phyloP scores from a whole-genome alignment of 30 jellyfish, hydroid and myxozoan species.

The Turritopsis rubra region DNA sequence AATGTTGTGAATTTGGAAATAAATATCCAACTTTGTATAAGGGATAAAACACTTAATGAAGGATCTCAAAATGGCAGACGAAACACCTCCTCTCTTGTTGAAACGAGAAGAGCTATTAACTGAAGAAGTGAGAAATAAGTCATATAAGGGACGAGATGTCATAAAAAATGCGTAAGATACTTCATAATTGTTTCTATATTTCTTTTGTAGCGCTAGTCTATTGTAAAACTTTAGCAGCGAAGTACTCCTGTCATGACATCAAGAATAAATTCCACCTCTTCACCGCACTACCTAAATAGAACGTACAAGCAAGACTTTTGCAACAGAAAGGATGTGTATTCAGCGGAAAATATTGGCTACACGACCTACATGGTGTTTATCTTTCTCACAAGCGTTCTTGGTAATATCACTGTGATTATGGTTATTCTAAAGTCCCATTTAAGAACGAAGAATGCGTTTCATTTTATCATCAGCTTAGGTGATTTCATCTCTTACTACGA shows the following conservation, averaged over 20 bases:
- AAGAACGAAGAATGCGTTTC: background rate
- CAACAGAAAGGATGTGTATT: background rate
- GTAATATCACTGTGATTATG: background rate
- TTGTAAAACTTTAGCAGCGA: background rate
- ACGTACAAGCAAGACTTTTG: background rate
- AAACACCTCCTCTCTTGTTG: too few species aligned
- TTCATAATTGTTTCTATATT: too few species aligned
- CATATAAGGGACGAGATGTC: too few species aligned
- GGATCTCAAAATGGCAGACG: too few species aligned
- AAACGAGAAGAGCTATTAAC: too few species aligned
- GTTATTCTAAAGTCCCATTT: background rate
- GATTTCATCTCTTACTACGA: background rate
- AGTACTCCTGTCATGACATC: background rate
- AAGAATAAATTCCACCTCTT: background rate
- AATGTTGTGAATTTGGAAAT: too few species aligned
- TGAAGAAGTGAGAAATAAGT: too few species aligned
- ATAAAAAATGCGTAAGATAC: too few species aligned
- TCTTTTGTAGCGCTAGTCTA: too few species aligned
- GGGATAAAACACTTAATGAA: too few species aligned
- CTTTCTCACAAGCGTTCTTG: background rate
- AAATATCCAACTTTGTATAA: too few species aligned
- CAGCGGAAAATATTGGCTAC: background rate
- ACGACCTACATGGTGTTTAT: background rate
- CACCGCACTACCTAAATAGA: background rate
- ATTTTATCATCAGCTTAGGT: background rate